Percentiles rank a stretch among this genome's conserved stretches.
These are phyloP conservation scores for Rhogogaster chlorosoma DNA, from an alignment of 2,888 invertebrate species.

Conservation along the genomic window DNA sequence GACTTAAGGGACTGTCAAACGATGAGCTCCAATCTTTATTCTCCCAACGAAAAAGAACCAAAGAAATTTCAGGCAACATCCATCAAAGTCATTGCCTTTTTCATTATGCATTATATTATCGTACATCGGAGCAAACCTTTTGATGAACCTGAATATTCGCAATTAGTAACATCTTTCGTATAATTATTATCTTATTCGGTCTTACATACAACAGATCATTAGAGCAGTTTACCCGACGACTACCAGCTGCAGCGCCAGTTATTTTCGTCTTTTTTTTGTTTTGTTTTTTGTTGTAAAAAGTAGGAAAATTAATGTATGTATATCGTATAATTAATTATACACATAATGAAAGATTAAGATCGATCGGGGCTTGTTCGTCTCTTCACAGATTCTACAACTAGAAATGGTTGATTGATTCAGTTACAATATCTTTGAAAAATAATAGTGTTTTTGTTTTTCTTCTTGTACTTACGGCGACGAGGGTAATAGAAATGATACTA, in stretches of 20 bases:
- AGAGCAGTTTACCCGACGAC: not conserved
- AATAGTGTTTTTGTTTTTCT: not conserved
- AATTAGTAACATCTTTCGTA: conserved; percentile 22
- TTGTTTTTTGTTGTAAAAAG: conserved; percentile 17
- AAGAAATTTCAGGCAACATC: not conserved
- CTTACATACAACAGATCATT: not conserved
- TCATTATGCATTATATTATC: not conserved
- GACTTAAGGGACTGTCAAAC: not conserved
- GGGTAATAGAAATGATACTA: conserved; percentile 2
- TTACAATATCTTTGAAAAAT: conserved; percentile 31
- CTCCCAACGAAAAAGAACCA: not conserved
- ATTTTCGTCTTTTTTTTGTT: not conserved
- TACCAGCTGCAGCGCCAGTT: not conserved
- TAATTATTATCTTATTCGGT: conserved; percentile 20
- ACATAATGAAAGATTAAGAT: conserved; percentile 16
- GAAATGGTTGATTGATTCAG: conserved; percentile 7
- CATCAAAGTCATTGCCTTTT: not conserved
- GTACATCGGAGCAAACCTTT: not conserved
- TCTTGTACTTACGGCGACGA: conserved; percentile 18
- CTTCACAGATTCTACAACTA: not conserved
- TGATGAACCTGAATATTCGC: not conserved
- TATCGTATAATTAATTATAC: conserved; percentile 19
- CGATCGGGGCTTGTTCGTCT: conserved; percentile 4
- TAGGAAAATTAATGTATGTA: conserved; percentile 21
- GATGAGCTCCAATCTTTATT: not conserved